phyloP scores from a whole-genome alignment of 1,140 invertebrate species.

The Drosophila dunni region DNA sequence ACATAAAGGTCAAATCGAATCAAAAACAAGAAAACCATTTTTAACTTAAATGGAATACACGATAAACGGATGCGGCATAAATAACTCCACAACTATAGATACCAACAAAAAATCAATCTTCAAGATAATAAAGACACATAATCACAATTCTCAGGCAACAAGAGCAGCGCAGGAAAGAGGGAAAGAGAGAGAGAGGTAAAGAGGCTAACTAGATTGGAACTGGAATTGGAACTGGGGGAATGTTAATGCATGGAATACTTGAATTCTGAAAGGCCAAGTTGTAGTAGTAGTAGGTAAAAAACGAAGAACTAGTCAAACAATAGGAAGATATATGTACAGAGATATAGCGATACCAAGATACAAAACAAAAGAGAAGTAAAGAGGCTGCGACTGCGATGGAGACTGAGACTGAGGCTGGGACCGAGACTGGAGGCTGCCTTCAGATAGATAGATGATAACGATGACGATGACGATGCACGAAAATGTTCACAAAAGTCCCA shows the following conservation, averaged over 20 bases:
- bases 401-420: conserved; percentile 17
- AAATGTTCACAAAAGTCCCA: conserved; percentile 59
- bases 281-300: conserved; percentile 21
- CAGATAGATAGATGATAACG: conserved; percentile 62
- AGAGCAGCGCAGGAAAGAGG: conserved; percentile 10
- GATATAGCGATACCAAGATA: conserved; percentile 59
- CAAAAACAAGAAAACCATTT: conserved; percentile 42
- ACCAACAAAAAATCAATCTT: conserved; percentile 62
- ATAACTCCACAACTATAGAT: conserved; percentile 10
- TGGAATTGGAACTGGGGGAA: conserved; percentile 38
- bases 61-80: conserved; percentile 20
- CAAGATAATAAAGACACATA: conserved; percentile 48
- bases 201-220: conserved; percentile 19
- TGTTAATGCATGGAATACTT: conserved; percentile 45
- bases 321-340: conserved; percentile 25
- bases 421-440: conserved; percentile 28
- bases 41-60: conserved; percentile 44
- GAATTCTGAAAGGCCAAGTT: conserved; percentile 10
- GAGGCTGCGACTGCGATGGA: background rate
- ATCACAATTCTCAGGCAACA: conserved; percentile 6
- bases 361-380: conserved; percentile 44
- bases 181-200: background rate
- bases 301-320: conserved; percentile 39
- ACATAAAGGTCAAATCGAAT: conserved; percentile 37
- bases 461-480: conserved; percentile 77